phyloP scores from a whole-genome alignment of 2,888 invertebrate species.

The Chalcis sispes region DNA sequence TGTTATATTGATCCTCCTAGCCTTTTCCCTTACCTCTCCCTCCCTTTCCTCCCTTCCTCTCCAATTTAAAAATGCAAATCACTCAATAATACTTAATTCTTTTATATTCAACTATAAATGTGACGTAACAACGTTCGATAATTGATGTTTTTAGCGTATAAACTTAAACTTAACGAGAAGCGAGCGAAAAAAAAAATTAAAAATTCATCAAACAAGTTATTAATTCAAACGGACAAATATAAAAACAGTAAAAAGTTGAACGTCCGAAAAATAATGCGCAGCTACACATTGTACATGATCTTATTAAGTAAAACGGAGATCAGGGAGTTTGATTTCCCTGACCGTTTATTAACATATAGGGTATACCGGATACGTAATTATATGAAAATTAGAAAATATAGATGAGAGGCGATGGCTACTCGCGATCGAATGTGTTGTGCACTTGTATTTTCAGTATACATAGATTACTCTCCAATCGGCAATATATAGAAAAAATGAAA shows the following conservation, averaged over 20 bases:
- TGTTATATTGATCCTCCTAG: constrained; percentile 62
- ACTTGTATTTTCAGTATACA: no score
- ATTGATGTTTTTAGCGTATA: constrained; percentile 60
- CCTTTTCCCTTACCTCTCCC: no score
- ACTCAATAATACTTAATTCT: constrained; percentile 59
- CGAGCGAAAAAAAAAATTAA: background rate
- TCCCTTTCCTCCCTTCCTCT: constrained; percentile 33
- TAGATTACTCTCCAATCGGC: background rate
- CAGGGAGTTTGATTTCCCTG: constrained; percentile 4
- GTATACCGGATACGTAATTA: background rate
- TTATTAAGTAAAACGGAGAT: constrained; percentile 21
- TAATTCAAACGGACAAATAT: constrained; percentile 29
- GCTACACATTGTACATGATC: constrained; percentile 70
- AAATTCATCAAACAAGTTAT: no score
- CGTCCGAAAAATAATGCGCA: constrained; percentile 65
- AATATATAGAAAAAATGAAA: background rate
- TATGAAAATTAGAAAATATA: background rate
- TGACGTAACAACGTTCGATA: constrained; percentile 69
- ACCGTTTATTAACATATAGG: constrained; percentile 22
- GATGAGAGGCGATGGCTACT: background rate
- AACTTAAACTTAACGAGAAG: constrained; percentile 26
- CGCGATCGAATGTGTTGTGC: background rate
- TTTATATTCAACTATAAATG: constrained; percentile 67
- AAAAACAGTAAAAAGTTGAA: constrained; percentile 56
- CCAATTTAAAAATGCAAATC: constrained; percentile 29